Conservation (phyloP, 2,888 invertebrate species). For the Pristionchus arcanus region DNA sequence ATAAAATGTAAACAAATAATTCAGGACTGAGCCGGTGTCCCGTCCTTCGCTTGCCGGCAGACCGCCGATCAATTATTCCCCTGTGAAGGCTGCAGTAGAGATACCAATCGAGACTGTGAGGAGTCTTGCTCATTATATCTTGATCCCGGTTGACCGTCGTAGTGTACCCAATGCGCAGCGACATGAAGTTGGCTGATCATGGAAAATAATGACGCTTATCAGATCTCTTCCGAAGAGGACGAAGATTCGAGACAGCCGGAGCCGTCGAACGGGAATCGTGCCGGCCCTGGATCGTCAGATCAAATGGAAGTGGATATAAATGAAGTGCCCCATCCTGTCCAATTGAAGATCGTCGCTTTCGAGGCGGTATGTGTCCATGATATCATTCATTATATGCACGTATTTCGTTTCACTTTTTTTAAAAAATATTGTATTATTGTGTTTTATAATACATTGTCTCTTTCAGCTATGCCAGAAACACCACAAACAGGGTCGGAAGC, state of each 20-base stretch:
- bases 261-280: neutral
- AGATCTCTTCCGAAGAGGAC: neutral
- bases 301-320: neutral
- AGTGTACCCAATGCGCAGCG: too few relatives aligned
- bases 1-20: neutral
- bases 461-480: neutral
- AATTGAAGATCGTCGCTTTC: neutral
- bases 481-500: neutral
- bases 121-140: neutral
- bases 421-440: neutral
- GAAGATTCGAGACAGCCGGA: neutral
- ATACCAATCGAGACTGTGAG: constrained; percentile 3
- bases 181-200: too few relatives aligned
- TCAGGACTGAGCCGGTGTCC: neutral
- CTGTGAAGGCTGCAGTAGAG: neutral
- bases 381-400: too few relatives aligned
- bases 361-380: too few relatives aligned
- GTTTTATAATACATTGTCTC: neutral
- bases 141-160: neutral
- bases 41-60: neutral
- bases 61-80: neutral
- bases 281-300: neutral
- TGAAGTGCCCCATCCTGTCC: neutral
- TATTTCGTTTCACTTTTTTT: neutral
- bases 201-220: too few relatives aligned